These are phyloP conservation scores for Panorpa germanica DNA, from an alignment of 2,888 invertebrate species.

Conservation along the genomic window DNA sequence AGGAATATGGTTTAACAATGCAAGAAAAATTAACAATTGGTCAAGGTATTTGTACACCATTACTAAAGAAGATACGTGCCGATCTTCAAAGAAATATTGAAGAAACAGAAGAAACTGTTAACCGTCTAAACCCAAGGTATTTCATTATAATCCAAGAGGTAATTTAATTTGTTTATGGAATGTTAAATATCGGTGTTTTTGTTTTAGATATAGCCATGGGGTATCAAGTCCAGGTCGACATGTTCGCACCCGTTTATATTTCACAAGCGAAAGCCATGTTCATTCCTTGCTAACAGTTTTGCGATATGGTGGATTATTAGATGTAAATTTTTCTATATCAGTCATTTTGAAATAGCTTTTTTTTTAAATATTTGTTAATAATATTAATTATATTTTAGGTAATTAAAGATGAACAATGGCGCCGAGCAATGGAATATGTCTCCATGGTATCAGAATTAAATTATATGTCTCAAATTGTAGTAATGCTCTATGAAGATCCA, in stretches of 20 bases:
- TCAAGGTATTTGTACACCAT: conserved; percentile 92
- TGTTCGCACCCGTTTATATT: conserved; percentile 95
- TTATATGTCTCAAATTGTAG: conserved; percentile 98
- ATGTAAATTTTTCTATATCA: conserved; percentile 34
- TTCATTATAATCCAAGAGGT: conserved; percentile 4
- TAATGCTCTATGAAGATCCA: conserved; percentile 97
- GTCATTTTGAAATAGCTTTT: conserved; percentile 6
- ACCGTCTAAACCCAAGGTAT: conserved; percentile 82
- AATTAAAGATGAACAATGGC: conserved; percentile 90
- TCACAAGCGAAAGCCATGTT: conserved; percentile 98
- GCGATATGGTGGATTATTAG: conserved; percentile 76
- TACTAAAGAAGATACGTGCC: conserved; percentile 85
- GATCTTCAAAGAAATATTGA: conserved; percentile 89
- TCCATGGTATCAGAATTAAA: conserved; percentile 95
- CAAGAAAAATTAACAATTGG: conserved; percentile 94
- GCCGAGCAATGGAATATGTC: conserved; percentile 95
- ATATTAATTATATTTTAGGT: conserved; percentile 27
- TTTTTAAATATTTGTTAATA: conserved; percentile 5
- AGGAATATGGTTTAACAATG: conserved; percentile 92
- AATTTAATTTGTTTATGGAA: too few species aligned
- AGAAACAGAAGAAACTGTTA: conserved; percentile 84
- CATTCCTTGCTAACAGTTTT: conserved; percentile 93
- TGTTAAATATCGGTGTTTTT: conserved; percentile 8
- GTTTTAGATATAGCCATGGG: conserved; percentile 75
- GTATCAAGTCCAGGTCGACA: conserved; percentile 96